Evolutionary conservation across 2,888 invertebrate species (phyloP), one percentile per base, ranked within the genome.

Genomic region (Harpalus rufipes): DNA sequence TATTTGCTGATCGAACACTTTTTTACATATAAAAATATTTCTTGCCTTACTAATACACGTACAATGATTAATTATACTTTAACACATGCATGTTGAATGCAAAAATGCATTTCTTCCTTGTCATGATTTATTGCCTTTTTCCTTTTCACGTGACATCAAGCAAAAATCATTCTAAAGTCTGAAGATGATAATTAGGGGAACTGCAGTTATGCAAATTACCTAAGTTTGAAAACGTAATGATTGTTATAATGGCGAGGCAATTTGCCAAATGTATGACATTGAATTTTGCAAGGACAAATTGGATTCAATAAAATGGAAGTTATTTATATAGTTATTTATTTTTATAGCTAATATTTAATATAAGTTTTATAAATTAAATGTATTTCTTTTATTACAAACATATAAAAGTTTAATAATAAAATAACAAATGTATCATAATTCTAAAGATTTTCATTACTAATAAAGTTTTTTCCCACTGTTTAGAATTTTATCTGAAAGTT

Each of bases 151-250:
- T 14, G n/a, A 32, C n/a, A 68, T 68, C 32, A 68, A 39, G 39
- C 8, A 68, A 63, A 63, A 21, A 63, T 63, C 21, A 63, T 21
- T 18, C 18, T 12, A 12, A 39, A 68, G 32, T 25, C 32, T 68
- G 68, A 25, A 32, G 32, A 12, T 68, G 4, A 32, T 39, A 68
- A 68, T 68, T 39, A 32, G 7, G 32, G 21, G 18, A 63, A 21
- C 21, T 68, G 39, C 68, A 68, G 39, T 32, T 68, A 68, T 68
- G 68, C 39, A 68, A 39, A 68, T 68, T 32, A 68, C 6, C 1
- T 14, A 39, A 68, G 68, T 68, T 68, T 68, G 68, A 68, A 32
- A 68, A 32, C 68, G n/a, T 68, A 68, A 68, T 68, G 39, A 68
- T 39, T 68, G 68, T 39, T 25, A 68, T 68, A 14, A 5, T 21